A percentile compares a stretch with the other conserved stretches of the same genome.
Conservation (phyloP, 2,888 invertebrate species). For the Andricus curvator region DNA sequence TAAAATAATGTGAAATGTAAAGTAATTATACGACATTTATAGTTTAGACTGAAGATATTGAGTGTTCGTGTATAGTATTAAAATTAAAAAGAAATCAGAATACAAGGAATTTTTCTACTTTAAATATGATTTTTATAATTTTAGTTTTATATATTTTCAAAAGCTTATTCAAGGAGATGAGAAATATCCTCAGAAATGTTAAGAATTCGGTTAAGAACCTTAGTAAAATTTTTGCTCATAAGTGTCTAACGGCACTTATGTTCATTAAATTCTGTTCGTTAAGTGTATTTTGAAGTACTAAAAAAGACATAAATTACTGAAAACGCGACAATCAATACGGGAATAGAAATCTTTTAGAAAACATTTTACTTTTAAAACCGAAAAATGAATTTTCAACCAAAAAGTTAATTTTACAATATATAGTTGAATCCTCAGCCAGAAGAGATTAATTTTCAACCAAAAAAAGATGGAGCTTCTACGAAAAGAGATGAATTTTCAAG, state of each 20-base stretch:
- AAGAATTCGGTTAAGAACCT: conserved; percentile 2
- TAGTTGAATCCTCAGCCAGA: no score
- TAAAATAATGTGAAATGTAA: neutral
- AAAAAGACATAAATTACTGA: neutral
- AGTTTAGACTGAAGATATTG: neutral
- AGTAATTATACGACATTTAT: neutral
- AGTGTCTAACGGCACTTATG: neutral
- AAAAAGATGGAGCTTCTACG: no score
- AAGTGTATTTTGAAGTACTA: neutral
- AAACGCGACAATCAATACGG: neutral
- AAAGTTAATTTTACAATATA: neutral
- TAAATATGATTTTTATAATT: neutral
- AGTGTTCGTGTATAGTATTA: neutral
- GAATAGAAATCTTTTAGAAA: no score
- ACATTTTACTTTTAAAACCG: neutral
- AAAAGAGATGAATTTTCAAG: no score
- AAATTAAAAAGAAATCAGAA: neutral
- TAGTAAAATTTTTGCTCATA: neutral
- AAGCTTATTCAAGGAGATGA: neutral
- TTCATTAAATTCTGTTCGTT: neutral
- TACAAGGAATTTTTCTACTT: neutral
- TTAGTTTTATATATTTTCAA: neutral
- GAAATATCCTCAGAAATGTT: neutral
- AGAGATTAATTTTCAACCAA: no score
- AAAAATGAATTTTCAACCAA: neutral